Conservation (phyloP, 2,888 invertebrate genomes). For the Nomada lathburiana region DNA sequence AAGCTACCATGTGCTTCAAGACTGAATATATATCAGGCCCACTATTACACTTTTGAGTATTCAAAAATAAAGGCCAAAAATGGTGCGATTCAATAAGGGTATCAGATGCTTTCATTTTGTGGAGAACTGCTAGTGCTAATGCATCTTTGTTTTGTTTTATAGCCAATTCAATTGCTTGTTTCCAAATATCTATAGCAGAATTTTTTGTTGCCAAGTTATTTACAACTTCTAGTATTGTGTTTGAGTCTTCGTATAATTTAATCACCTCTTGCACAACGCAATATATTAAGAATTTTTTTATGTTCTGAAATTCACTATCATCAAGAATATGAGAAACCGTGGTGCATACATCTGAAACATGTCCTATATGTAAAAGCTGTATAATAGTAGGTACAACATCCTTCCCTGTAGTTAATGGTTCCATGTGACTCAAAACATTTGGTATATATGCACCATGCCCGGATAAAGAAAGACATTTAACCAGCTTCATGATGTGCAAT, state of each 20-base stretch:
- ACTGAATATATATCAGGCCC: conserved; percentile 86
- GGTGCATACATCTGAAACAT: conserved; percentile 85
- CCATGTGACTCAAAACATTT: conserved; percentile 83
- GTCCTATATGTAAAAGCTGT: conserved; percentile 85
- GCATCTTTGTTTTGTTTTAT: conserved; percentile 85
- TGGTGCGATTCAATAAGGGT: conserved; percentile 87
- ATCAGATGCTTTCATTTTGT: conserved; percentile 83
- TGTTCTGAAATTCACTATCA: not conserved
- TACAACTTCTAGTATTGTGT: conserved; percentile 80
- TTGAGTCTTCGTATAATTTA: conserved; percentile 84
- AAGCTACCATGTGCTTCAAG: conserved; percentile 85
- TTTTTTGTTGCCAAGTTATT: conserved; percentile 72
- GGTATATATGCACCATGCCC: conserved; percentile 80
- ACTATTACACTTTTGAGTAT: conserved; percentile 85
- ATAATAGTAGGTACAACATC: conserved; percentile 83
- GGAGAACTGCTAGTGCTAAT: conserved; percentile 85
- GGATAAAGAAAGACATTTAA: conserved; percentile 83
- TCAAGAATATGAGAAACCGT: conserved; percentile 83
- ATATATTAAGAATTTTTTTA: conserved; percentile 73
- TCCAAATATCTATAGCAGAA: conserved; percentile 81
- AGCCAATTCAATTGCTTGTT: conserved; percentile 86
- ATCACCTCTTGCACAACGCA: conserved; percentile 87
- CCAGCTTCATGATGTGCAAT: conserved; percentile 85
- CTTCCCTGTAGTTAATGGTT: conserved; percentile 63
- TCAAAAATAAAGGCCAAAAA: conserved; percentile 88